These are phyloP conservation scores for Drosophila carrolli DNA, from an alignment of 1,140 invertebrate species.

Conservation along the genomic window DNA sequence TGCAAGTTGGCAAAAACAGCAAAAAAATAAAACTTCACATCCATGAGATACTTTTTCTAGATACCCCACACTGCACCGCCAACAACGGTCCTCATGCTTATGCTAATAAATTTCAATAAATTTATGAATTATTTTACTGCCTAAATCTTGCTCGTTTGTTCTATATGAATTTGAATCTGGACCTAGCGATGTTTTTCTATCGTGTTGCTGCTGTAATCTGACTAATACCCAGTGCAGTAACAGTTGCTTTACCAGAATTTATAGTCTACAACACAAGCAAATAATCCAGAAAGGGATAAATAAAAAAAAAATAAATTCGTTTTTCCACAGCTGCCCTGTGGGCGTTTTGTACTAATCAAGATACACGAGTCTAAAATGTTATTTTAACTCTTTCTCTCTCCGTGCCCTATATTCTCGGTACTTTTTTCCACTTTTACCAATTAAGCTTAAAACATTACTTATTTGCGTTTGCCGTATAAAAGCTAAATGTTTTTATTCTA, in stretches of 20 bases:
- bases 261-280: constrained; percentile 25
- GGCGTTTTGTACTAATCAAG: constrained; percentile 62
- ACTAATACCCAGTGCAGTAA: constrained; percentile 61
- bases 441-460: neutral
- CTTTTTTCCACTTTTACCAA: neutral
- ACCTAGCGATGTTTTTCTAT: constrained; percentile 11
- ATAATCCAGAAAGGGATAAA: constrained; percentile 1
- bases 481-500: neutral
- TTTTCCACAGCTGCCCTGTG: constrained; percentile 19
- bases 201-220: constrained; percentile 42
- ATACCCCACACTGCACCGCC: neutral
- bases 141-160: constrained; percentile 31
- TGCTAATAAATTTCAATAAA: constrained; percentile 80
- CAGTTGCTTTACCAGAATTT: constrained; percentile 46
- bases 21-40: constrained; percentile 23
- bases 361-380: constrained; percentile 49
- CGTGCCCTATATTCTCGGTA: neutral
- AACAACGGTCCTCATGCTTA: constrained; percentile 23
- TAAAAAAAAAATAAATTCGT: neutral
- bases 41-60: constrained; percentile 38
- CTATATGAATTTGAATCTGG: constrained; percentile 3
- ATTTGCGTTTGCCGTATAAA: neutral
- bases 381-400: neutral
- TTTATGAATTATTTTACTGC: constrained; percentile 73
- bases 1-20: constrained; percentile 39